Percentiles rank a stretch among this genome's conserved stretches.
Conservation (phyloP, 2,797 vertebrate species). For the Microctenopoma stevenorrisi region DNA sequence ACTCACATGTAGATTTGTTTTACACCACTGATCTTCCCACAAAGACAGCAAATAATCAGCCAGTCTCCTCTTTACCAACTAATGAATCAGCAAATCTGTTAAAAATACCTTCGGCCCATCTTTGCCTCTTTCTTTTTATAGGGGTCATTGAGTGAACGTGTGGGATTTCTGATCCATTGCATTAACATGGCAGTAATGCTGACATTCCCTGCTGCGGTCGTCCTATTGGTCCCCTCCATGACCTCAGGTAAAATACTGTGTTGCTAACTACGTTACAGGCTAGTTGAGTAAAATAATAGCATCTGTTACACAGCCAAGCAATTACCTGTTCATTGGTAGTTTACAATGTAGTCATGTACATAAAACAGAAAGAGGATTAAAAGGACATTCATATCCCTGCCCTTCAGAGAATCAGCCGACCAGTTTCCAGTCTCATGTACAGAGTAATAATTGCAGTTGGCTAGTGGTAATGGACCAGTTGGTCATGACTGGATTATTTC, state of each 20-base stretch:
- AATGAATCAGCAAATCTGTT: not conserved
- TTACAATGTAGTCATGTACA: slow-evolving; percentile 26
- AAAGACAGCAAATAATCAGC: slow-evolving; percentile 19
- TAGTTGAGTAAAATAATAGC: slow-evolving; percentile 19
- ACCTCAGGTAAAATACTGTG: slow-evolving; percentile 86
- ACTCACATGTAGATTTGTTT: slow-evolving; percentile 27
- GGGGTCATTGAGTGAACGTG: slow-evolving; percentile 86
- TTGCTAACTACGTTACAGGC: slow-evolving; percentile 17
- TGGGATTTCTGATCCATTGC: slow-evolving; percentile 83
- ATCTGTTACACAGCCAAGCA: slow-evolving; percentile 16
- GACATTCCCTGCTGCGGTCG: slow-evolving; percentile 86
- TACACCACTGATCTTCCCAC: slow-evolving; percentile 3
- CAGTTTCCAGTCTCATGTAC: slow-evolving; percentile 57
- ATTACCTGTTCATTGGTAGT: slow-evolving; percentile 24
- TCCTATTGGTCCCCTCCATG: slow-evolving; percentile 85
- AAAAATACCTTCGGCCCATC: slow-evolving; percentile 16
- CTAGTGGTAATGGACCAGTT: slow-evolving; percentile 79
- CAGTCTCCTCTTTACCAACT: not conserved
- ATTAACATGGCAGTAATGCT: slow-evolving; percentile 84
- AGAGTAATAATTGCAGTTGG: slow-evolving; percentile 68
- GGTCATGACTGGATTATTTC: slow-evolving; percentile 75
- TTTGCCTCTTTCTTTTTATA: slow-evolving; percentile 54
- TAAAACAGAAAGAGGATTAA: slow-evolving; percentile 54
- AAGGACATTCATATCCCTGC: slow-evolving; percentile 43
- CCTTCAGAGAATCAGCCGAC: slow-evolving; percentile 60